Conservation (phyloP, 2,113 vertebrate species). For the Pitta sordida region DNA sequence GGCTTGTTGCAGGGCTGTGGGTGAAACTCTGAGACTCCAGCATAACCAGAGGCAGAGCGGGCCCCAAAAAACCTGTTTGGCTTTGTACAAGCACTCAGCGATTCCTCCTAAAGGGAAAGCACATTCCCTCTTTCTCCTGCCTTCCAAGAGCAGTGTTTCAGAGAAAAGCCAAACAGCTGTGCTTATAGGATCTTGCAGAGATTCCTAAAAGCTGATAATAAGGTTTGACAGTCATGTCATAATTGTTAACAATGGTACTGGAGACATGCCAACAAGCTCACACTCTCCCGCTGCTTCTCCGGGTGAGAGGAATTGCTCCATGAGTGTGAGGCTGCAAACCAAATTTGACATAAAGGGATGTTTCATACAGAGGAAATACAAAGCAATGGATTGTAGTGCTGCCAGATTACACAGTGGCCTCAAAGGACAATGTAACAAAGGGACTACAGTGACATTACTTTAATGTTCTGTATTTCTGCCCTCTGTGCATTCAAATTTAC, state of each 20-base stretch:
- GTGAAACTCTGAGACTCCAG: background rate
- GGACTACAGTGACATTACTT: background rate
- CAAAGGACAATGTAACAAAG: background rate
- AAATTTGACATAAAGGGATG: background rate
- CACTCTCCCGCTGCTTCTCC: background rate
- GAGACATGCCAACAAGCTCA: background rate
- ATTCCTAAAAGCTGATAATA: conserved; percentile 41
- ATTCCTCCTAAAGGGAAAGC: background rate
- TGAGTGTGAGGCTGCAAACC: background rate
- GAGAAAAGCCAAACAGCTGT: conserved; percentile 21
- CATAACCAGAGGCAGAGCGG: background rate
- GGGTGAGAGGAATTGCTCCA: background rate
- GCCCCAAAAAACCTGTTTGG: background rate
- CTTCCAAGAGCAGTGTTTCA: background rate
- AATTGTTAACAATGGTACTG: conserved; percentile 43
- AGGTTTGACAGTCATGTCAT: conserved; percentile 57
- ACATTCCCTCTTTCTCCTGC: background rate
- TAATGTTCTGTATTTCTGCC: background rate
- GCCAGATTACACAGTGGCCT: background rate
- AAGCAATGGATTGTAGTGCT: background rate
- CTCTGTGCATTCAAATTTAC: background rate
- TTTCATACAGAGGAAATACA: background rate
- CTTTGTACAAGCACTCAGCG: background rate
- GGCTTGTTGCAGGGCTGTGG: background rate
- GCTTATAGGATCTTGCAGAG: conserved; percentile 11